Evolutionary conservation across 1,140 invertebrate species (phyloP).

Genomic region (Drosophila kikkawai): DNA sequence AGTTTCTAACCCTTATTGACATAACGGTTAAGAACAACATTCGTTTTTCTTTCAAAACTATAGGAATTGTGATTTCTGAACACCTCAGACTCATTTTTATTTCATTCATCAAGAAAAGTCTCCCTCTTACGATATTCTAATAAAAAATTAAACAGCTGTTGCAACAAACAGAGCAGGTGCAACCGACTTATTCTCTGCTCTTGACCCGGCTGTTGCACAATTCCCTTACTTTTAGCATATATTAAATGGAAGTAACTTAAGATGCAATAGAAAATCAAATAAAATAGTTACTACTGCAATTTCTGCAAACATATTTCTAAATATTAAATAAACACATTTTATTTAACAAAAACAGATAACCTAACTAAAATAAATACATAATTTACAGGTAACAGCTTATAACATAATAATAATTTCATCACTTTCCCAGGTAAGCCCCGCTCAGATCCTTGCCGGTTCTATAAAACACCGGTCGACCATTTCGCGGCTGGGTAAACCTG

Average conservation of each 20-base stretch:
- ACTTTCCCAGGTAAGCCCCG: constrained; percentile 27
- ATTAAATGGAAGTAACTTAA: neutral
- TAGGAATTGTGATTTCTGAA: neutral
- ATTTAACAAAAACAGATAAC: neutral
- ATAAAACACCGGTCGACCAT: constrained; percentile 87
- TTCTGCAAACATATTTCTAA: neutral
- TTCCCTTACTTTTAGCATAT: neutral
- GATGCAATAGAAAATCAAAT: neutral
- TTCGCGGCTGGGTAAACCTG: constrained; percentile 80
- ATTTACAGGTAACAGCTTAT: neutral
- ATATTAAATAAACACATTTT: neutral
- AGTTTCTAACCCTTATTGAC: too few relatives aligned
- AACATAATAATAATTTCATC: neutral
- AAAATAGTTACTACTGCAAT: too few relatives aligned
- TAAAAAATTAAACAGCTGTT: constrained; percentile 15
- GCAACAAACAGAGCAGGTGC: constrained; percentile 10
- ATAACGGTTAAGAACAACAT: too few relatives aligned
- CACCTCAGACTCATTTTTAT: too few relatives aligned
- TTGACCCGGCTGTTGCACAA: neutral
- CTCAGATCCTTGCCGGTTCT: constrained; percentile 26
- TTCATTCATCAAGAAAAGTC: neutral
- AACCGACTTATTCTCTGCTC: constrained; percentile 1
- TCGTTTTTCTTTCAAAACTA: too few relatives aligned
- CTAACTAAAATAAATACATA: constrained; percentile 42
- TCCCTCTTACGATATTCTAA: neutral